Evolutionary conservation across 2,888 invertebrate genomes (phyloP).

Genomic region (Trichogramma dendrolimi): DNA sequence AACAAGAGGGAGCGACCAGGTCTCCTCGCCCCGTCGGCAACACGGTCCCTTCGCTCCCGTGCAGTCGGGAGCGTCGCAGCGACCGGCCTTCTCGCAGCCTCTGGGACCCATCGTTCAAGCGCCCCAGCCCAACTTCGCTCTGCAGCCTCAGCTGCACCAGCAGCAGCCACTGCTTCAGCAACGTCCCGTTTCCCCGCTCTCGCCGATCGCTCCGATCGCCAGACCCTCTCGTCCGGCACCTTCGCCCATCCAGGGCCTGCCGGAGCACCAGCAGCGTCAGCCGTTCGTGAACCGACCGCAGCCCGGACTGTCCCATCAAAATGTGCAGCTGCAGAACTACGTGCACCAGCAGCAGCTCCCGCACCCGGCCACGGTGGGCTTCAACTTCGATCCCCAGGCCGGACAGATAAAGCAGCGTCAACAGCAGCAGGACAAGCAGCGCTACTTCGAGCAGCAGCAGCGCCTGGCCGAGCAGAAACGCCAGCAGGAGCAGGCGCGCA

Average conservation of each 20-base stretch:
- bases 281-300: slow-evolving; percentile 46
- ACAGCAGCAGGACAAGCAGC: slow-evolving; percentile 41
- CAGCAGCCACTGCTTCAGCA: slow-evolving; percentile 15
- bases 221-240: slow-evolving; percentile 39
- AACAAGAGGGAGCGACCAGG: slow-evolving; percentile 46
- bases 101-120: slow-evolving; percentile 33
- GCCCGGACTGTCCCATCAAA: slow-evolving; percentile 44
- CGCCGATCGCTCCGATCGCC: slow-evolving; percentile 32
- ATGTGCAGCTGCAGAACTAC: slow-evolving; percentile 40
- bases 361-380: slow-evolving; percentile 23
- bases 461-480: slow-evolving; percentile 39
- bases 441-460: slow-evolving; percentile 34
- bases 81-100: slow-evolving; percentile 50
- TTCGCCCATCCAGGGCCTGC: slow-evolving; percentile 46
- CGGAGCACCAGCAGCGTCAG: slow-evolving; percentile 45
- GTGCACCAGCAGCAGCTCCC: slow-evolving; percentile 30
- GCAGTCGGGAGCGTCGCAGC: slow-evolving; percentile 37
- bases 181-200: slow-evolving; percentile 24
- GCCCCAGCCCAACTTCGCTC: slow-evolving; percentile 32
- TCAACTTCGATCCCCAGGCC: slow-evolving; percentile 24
- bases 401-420: slow-evolving; percentile 32
- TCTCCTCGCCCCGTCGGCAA: slow-evolving; percentile 45
- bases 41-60: slow-evolving; percentile 47
- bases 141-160: slow-evolving; percentile 31
- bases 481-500: slow-evolving; percentile 32